phyloP scores from a whole-genome alignment of 2,113 vertebrate species.

The Forbesichthys agassizii region DNA sequence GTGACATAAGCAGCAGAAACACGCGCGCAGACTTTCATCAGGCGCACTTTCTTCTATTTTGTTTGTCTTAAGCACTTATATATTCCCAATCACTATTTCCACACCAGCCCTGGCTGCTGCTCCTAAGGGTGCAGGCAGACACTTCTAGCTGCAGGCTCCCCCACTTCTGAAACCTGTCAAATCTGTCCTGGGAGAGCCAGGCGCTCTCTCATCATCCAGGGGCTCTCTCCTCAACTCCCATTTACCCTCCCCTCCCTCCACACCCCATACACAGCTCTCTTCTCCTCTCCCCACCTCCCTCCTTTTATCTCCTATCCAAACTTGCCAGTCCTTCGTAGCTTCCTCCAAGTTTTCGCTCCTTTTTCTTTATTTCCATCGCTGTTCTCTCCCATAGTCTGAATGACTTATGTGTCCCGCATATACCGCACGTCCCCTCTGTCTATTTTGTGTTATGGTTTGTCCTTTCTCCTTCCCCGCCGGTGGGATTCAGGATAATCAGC shows the following conservation, averaged over 20 bases:
- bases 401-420: neutral
- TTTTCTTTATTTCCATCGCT: slow-evolving; percentile 50
- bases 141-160: slow-evolving; percentile 82
- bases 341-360: slow-evolving; percentile 70
- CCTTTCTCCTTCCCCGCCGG: slow-evolving; percentile 24
- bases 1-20: slow-evolving; percentile 57
- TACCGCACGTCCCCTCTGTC: neutral
- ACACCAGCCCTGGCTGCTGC: slow-evolving; percentile 66
- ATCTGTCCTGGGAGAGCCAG: slow-evolving; percentile 79
- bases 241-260: slow-evolving; percentile 68
- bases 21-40: slow-evolving; percentile 68
- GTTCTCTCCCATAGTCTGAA: slow-evolving; percentile 12
- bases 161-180: slow-evolving; percentile 84
- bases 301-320: slow-evolving; percentile 76
- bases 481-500: slow-evolving; percentile 54
- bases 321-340: slow-evolving; percentile 70
- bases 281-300: slow-evolving; percentile 63
- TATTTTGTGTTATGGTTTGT: slow-evolving; percentile 20
- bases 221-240: slow-evolving; percentile 73
- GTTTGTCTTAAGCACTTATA: slow-evolving; percentile 73
- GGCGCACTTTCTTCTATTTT: slow-evolving; percentile 73
- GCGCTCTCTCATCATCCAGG: slow-evolving; percentile 80
- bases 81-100: slow-evolving; percentile 80
- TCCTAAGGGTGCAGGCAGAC: slow-evolving; percentile 77
- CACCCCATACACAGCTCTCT: slow-evolving; percentile 50